Conservation (phyloP, 2,113 vertebrate species). For the Trematocara unimaculatum region DNA sequence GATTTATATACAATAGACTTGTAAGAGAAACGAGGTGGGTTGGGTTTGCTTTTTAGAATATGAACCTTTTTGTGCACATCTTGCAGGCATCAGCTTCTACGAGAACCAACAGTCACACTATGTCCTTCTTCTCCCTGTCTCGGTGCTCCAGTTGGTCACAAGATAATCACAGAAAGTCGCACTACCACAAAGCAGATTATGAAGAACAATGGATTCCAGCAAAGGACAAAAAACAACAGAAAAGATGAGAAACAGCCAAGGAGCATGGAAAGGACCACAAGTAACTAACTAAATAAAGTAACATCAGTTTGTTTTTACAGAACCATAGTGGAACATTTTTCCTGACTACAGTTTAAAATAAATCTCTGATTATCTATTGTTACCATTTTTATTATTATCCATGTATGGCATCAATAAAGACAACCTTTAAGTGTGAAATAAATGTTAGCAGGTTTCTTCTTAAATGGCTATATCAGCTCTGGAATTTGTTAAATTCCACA, state of each 20-base stretch:
- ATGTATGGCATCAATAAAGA: not conserved
- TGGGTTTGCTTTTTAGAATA: not conserved
- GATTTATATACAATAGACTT: constrained; percentile 25
- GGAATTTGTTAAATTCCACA: not conserved
- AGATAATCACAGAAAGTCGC: not conserved
- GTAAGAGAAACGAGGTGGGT: not conserved
- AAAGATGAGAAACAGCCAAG: constrained; percentile 12
- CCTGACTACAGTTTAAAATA: not conserved
- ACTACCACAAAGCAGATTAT: constrained; percentile 7
- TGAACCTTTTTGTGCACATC: not conserved
- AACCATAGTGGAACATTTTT: not conserved
- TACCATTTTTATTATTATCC: not conserved
- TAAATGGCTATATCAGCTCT: not conserved
- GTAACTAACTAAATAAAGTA: constrained; percentile 12
- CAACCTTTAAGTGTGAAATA: not conserved
- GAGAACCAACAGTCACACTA: not conserved
- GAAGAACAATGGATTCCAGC: constrained; percentile 23
- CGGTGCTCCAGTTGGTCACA: not conserved
- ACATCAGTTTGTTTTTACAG: constrained; percentile 11
- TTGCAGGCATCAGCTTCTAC: not conserved
- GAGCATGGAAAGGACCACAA: constrained; percentile 6
- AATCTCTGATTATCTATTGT: not conserved
- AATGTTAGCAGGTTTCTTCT: not conserved
- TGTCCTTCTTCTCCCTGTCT: not conserved
- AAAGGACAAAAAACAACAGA: constrained; percentile 16